Conservation (phyloP, 2,113 vertebrate species). For the Ceuthmochares aereus region DNA sequence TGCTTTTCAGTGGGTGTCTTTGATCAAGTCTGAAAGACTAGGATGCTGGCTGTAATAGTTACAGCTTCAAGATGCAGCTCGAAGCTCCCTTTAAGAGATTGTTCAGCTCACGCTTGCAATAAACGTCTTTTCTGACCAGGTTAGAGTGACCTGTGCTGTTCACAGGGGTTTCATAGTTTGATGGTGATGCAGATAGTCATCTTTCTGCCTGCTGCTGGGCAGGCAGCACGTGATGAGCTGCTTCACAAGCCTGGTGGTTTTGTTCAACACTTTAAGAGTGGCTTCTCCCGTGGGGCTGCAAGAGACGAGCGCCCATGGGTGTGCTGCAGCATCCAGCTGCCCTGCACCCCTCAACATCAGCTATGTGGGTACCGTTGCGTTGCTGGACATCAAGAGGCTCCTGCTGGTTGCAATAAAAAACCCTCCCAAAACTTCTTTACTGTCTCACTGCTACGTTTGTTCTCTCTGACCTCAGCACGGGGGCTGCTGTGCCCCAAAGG, state of each 20-base stretch:
- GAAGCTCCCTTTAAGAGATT: background rate
- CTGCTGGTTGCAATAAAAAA: background rate
- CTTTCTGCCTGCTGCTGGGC: background rate
- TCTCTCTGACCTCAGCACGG: rapidly evolving
- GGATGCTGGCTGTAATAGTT: background rate
- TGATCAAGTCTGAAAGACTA: background rate
- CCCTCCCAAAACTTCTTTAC: background rate
- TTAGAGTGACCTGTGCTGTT: background rate
- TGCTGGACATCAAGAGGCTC: rapidly evolving
- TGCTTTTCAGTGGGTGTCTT: background rate
- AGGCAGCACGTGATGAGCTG: background rate
- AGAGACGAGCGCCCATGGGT: background rate
- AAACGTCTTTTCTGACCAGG: background rate
- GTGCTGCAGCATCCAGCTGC: background rate
- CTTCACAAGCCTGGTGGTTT: background rate
- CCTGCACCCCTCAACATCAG: background rate
- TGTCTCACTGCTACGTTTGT: rapidly evolving
- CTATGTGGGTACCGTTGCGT: rapidly evolving
- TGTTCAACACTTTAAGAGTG: background rate
- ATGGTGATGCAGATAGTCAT: background rate
- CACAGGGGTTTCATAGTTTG: background rate
- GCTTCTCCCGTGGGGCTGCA: background rate
- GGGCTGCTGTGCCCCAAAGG: background rate
- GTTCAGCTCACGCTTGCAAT: background rate
- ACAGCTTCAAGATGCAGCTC: background rate